Conservation (phyloP, 2,113 vertebrate species). For the Nothobranchius furzeri region DNA sequence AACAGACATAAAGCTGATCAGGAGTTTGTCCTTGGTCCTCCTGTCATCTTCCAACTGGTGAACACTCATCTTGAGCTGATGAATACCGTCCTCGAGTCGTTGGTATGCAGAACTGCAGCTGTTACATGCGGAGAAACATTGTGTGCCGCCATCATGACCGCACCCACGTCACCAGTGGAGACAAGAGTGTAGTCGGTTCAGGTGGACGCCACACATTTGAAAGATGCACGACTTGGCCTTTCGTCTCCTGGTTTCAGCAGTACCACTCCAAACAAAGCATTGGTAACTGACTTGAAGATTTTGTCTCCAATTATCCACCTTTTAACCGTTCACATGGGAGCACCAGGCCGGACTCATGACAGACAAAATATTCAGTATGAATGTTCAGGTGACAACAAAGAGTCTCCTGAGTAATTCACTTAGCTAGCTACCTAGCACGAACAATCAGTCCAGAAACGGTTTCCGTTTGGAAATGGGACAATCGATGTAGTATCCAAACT, state of each 20-base stretch:
- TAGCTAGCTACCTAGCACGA: conserved; percentile 70
- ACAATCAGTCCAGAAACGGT: conserved; percentile 73
- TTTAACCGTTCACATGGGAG: conserved; percentile 96
- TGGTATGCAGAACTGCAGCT: too few relatives aligned
- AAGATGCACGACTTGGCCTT: conserved; percentile 74
- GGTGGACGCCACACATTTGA: too few relatives aligned
- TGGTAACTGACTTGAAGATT: conserved; percentile 97
- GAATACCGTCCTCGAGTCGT: too few relatives aligned
- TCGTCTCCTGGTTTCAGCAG: conserved; percentile 93
- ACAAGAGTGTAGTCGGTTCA: too few relatives aligned
- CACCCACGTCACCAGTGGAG: too few relatives aligned
- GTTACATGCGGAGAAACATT: background rate
- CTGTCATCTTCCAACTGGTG: too few relatives aligned
- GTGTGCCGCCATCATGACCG: conserved; percentile 15
- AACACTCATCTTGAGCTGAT: too few relatives aligned
- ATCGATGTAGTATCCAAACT: conserved; percentile 76
- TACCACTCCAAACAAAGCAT: conserved; percentile 98
- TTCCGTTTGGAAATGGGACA: conserved; percentile 79
- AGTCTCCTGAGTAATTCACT: conserved; percentile 69
- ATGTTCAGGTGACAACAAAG: conserved; percentile 68
- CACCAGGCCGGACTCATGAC: conserved; percentile 96
- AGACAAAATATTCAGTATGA: conserved; percentile 80
- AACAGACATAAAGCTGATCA: too few relatives aligned
- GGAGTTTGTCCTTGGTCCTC: too few relatives aligned
- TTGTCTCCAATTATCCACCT: conserved; percentile 99